Evolutionary conservation across 2,797 vertebrate species (phyloP), one percentile per base, ranked within the genome.

Genomic region (Cephalopachus bancanus): DNA sequence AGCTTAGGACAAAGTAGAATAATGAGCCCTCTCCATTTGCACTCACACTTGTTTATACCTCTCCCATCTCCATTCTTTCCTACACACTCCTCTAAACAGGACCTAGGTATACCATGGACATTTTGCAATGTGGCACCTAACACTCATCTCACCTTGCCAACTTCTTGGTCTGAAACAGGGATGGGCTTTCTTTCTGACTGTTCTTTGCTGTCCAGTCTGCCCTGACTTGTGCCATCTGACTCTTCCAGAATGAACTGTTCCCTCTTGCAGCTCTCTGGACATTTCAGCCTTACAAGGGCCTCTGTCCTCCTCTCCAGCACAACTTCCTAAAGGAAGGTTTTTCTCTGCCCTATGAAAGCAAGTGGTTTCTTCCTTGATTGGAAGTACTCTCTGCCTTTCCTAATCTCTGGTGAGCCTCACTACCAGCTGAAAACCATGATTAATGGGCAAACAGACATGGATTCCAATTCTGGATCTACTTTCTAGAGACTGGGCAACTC

Each of bases 91-190:
- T 5, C 19, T 10, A 8, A 30, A 3, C 17, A 12, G 12, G 62
- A 17, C 2, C 57, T 11, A 3, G 5, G 6, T 7, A 14, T 28
- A 33, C 90, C 30, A 2, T 1, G 5, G 55, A 8, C 12, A 44
- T 44, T 44, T 24, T 12, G 7, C 1, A 22, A 49, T 6, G 2
- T 4, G 16, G 0, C 20, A 4, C 67, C 51, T 15, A 14, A 10
- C 9, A 2, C 10, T 10, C 44, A 30, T 28, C 55, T 22, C 14
- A 0, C 53, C 49, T 30, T 7, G 15, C 33, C 8, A 4, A 16
- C 33, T 26, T 24, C 28, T 62, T n/a, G 12, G 28, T 33, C 74
- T 22, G 67, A 10, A 19, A 0, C 0, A 33, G 4, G 30, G 69
- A 12, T 2, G 22, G 20, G 1, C 26, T 44, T 12, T 44, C 19